Percentiles rank a stretch among this genome's conserved stretches.
These are phyloP conservation scores for Dynastes maya DNA, from an alignment of 2,888 invertebrate species.

Conservation along the genomic window DNA sequence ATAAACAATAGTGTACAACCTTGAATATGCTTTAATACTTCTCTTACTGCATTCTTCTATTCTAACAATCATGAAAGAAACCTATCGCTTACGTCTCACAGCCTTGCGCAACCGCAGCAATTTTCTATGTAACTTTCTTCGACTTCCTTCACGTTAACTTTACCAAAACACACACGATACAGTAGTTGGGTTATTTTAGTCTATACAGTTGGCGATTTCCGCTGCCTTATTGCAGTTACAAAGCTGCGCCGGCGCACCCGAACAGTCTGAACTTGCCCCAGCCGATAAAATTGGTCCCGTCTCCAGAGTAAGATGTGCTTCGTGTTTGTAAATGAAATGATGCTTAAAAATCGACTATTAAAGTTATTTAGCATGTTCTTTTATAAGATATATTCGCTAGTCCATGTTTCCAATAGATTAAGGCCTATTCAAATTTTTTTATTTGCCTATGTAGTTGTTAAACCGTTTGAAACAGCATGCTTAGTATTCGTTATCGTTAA, in stretches of 20 bases:
- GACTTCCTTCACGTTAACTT: neutral
- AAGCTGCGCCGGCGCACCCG: constrained; percentile 82
- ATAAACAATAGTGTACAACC: too few species aligned
- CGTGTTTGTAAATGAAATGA: constrained; percentile 27
- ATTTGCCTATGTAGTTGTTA: too few species aligned
- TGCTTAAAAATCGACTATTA: neutral
- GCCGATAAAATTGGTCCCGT: constrained; percentile 83
- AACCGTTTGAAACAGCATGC: too few species aligned
- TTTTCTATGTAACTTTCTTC: too few species aligned
- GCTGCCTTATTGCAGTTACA: constrained; percentile 96
- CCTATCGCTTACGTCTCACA: neutral
- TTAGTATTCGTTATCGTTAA: too few species aligned
- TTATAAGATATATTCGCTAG: neutral
- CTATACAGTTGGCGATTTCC: constrained; percentile 97
- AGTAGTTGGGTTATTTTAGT: constrained; percentile 75
- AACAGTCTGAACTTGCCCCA: constrained; percentile 86
- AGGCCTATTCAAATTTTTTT: too few species aligned
- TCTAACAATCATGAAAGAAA: constrained; percentile 7
- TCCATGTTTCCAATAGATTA: too few species aligned
- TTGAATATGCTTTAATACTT: too few species aligned
- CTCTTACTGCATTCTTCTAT: neutral
- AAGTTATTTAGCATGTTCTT: neutral
- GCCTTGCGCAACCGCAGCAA: too few species aligned
- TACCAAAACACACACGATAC: constrained; percentile 56
- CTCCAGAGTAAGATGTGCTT: constrained; percentile 76